phyloP scores from a whole-genome alignment of 1,140 invertebrate species.

The Panulirus ornatus region DNA sequence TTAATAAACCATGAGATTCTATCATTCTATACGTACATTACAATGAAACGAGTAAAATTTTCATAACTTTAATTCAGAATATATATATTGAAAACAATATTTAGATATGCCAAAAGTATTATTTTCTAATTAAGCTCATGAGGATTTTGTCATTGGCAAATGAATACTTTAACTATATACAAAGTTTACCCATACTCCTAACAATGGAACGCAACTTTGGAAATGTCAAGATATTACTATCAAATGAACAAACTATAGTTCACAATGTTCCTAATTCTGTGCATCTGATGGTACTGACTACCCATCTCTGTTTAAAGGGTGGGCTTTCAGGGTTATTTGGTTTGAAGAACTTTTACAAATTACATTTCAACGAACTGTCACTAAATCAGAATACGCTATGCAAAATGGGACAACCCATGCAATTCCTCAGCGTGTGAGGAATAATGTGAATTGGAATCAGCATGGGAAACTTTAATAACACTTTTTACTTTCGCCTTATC shows the following conservation, averaged over 20 bases:
- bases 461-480: too few relatives aligned
- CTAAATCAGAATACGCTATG: not conserved
- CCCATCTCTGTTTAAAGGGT: not conserved
- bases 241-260: not conserved
- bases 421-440: too few relatives aligned
- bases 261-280: not conserved
- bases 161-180: constrained; percentile 16
- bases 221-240: constrained; percentile 1
- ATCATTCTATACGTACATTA: not conserved
- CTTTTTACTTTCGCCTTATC: too few relatives aligned
- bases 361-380: not conserved
- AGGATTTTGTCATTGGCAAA: too few relatives aligned
- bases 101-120: constrained; percentile 4
- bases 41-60: not conserved
- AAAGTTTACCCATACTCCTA: constrained; percentile 9
- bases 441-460: too few relatives aligned
- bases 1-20: not conserved
- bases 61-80: constrained; percentile 49
- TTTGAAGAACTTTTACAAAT: not conserved
- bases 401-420: not conserved
- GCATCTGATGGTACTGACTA: not conserved
- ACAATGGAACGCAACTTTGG: not conserved
- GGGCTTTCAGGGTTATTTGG: too few relatives aligned
- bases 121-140: not conserved
- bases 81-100: constrained; percentile 63